Conservation (phyloP, 1,140 invertebrate species). For the Phymastichus coffea region DNA sequence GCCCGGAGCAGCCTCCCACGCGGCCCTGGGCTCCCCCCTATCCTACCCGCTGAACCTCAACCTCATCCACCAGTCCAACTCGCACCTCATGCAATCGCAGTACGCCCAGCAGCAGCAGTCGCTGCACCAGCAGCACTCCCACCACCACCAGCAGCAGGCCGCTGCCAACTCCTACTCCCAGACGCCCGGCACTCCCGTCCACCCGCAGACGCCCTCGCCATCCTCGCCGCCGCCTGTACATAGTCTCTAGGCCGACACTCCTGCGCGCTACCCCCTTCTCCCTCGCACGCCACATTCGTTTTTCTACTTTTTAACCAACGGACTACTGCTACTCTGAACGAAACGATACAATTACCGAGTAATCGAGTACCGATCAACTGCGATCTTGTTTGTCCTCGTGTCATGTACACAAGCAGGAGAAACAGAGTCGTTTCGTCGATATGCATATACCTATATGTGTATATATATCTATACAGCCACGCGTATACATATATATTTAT, state of each 20-base stretch:
- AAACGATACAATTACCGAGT: constrained; percentile 1
- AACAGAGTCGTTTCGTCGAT: constrained; percentile 6
- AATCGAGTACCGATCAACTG: neutral
- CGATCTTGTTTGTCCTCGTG: neutral
- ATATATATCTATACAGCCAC: too few species aligned
- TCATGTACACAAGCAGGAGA: too few species aligned
- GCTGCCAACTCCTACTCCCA: constrained; percentile 34
- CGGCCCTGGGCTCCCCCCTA: constrained; percentile 57
- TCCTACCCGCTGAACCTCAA: constrained; percentile 55
- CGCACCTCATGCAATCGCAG: constrained; percentile 34
- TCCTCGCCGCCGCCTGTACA: constrained; percentile 57
- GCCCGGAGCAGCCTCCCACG: constrained; percentile 55
- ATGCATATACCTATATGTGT: constrained; percentile 1
- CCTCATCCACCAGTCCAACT: constrained; percentile 46
- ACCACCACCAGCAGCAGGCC: constrained; percentile 20
- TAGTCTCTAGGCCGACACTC: constrained; percentile 51
- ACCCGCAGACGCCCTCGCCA: constrained; percentile 52
- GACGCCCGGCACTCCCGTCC: constrained; percentile 48
- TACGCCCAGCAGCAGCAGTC: constrained; percentile 30
- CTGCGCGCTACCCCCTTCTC: constrained; percentile 38
- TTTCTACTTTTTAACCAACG: constrained; percentile 19
- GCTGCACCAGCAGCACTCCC: constrained; percentile 30
- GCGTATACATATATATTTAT: too few species aligned
- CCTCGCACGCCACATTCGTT: constrained; percentile 31
- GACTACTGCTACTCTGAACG: constrained; percentile 12